phyloP scores from a whole-genome alignment of 2,888 invertebrate species.

The Eubasilissa splendida region DNA sequence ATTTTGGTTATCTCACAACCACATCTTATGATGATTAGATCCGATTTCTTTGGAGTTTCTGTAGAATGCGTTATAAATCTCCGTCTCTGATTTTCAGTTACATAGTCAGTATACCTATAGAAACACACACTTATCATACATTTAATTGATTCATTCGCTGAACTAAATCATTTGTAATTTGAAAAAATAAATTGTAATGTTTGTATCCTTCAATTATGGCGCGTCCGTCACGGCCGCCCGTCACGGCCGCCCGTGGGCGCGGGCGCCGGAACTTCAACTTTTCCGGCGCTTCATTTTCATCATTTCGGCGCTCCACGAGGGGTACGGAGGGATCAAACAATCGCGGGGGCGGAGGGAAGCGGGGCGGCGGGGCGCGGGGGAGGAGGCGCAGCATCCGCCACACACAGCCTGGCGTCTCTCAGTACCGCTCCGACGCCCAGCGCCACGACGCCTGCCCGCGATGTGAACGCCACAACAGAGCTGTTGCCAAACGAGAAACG shows the following conservation, averaged over 20 bases:
- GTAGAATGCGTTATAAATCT: no score
- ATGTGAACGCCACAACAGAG: conserved; percentile 47
- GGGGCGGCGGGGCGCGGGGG: conserved; percentile 59
- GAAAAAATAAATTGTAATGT: conserved; percentile 12
- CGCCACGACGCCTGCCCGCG: conserved; percentile 73
- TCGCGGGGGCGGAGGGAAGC: conserved; percentile 59
- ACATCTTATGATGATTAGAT: no score
- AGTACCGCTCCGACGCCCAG: conserved; percentile 64
- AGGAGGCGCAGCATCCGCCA: conserved; percentile 63
- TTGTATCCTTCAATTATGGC: conserved; percentile 21
- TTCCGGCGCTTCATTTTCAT: conserved; percentile 43
- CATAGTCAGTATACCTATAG: no score
- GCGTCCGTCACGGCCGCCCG: conserved; percentile 24
- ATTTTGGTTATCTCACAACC: no score
- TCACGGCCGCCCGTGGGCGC: conserved; percentile 10
- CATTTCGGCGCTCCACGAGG: conserved; percentile 46
- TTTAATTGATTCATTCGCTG: no score
- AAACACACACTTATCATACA: no score
- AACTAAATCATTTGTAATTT: no score
- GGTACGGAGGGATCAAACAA: conserved; percentile 50
- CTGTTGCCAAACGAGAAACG: conserved; percentile 33
- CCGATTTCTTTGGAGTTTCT: no score
- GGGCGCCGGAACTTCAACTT: conserved; percentile 37
- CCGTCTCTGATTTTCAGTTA: no score
- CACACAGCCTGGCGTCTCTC: conserved; percentile 55